A percentile compares a stretch with the other conserved stretches of the same genome.
Evolutionary conservation across 2,797 vertebrate species (phyloP).

Genomic region (Cirrhinus molitorella): DNA sequence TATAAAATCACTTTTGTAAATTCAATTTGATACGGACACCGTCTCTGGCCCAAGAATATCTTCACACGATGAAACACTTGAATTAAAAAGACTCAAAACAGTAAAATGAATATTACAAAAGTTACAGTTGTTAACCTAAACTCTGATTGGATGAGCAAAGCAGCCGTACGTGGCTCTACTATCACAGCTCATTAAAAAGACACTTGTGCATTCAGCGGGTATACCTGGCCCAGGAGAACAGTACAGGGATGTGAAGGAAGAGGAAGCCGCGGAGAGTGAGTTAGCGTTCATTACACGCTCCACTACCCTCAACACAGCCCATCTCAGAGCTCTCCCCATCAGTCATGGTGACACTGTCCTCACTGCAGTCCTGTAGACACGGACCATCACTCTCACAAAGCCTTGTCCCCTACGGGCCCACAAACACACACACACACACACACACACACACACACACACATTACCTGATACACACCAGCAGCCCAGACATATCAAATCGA

Average conservation of each 20-base stretch:
- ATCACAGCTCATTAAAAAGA: conserved; percentile 37
- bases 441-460: conserved; percentile 51
- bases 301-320: conserved; percentile 70
- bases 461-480: conserved; percentile 10
- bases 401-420: conserved; percentile 32
- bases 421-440: conserved; percentile 42
- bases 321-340: conserved; percentile 51
- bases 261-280: conserved; percentile 43
- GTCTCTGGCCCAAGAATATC: not conserved
- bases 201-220: conserved; percentile 29
- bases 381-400: conserved; percentile 62
- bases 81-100: not conserved
- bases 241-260: conserved; percentile 43
- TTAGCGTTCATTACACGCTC: conserved; percentile 80
- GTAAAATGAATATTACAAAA: not conserved
- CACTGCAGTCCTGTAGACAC: conserved; percentile 61
- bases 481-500: conserved; percentile 25
- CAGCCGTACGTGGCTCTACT: not conserved
- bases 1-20: not conserved
- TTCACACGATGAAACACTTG: not conserved
- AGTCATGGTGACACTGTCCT: conserved; percentile 51
- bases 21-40: not conserved
- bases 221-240: conserved; percentile 45
- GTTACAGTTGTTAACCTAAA: not conserved
- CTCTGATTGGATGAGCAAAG: conserved; percentile 7